These are phyloP conservation scores for Drosophila birchii DNA, from an alignment of 2,888 invertebrate genomes.

Conservation along the genomic window DNA sequence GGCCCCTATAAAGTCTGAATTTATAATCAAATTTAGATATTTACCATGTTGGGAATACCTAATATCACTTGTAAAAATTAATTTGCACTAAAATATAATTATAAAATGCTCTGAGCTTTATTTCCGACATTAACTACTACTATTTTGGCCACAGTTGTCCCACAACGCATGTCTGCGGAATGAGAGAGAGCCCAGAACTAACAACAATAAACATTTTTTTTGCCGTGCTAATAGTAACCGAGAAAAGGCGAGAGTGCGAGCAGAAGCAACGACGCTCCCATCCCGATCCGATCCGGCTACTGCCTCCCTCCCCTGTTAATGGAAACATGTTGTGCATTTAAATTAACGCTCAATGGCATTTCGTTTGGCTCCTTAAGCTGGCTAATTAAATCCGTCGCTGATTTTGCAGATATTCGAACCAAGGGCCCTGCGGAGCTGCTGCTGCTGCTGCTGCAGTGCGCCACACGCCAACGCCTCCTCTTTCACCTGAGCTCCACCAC, in stretches of 20 bases:
- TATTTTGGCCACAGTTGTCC: neutral
- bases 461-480: constrained; percentile 38
- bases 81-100: neutral
- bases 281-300: constrained; percentile 1
- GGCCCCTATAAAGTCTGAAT: neutral
- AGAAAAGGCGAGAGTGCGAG: constrained; percentile 24
- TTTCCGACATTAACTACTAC: neutral
- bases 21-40: neutral
- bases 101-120: neutral
- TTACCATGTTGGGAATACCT: neutral
- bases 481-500: constrained; percentile 6
- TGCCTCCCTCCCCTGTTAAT: constrained; percentile 60
- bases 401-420: constrained; percentile 30
- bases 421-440: constrained; percentile 1
- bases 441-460: neutral
- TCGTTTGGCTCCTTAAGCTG: constrained; percentile 53
- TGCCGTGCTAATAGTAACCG: constrained; percentile 43
- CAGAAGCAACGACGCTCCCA: neutral
- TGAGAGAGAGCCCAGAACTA: constrained; percentile 36
- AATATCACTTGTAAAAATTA: neutral
- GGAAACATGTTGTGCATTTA: constrained; percentile 69
- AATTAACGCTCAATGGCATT: constrained; percentile 73
- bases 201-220: constrained; percentile 60
- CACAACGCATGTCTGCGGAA: constrained; percentile 35
- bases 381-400: constrained; percentile 63